Percentiles rank a stretch among this genome's conserved stretches.
phyloP scores from a whole-genome alignment of 2,888 invertebrate species.

The Cephalotes varians region DNA sequence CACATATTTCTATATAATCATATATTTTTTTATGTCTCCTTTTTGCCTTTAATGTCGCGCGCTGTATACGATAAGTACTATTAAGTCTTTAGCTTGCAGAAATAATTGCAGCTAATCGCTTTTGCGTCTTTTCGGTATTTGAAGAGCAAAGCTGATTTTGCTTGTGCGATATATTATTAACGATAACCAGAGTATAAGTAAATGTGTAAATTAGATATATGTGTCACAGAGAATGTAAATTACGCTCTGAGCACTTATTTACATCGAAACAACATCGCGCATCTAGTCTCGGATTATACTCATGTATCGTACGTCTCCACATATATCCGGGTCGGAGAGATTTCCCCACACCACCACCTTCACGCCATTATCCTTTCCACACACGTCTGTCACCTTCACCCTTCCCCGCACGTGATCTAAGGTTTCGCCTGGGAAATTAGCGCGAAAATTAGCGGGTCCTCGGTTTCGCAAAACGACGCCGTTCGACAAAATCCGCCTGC shows the following conservation, averaged over 20 bases:
- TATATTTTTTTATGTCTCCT: no score
- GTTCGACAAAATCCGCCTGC: constrained; percentile 25
- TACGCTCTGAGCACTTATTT: constrained; percentile 32
- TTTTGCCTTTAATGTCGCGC: neutral
- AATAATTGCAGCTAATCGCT: constrained; percentile 26
- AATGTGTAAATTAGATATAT: constrained; percentile 1
- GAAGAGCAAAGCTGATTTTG: neutral
- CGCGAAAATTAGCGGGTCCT: constrained; percentile 42
- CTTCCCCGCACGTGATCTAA: constrained; percentile 21
- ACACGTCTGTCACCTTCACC: constrained; percentile 54
- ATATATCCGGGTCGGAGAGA: constrained; percentile 11
- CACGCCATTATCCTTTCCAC: constrained; percentile 43
- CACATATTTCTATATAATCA: neutral
- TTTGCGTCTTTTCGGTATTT: neutral
- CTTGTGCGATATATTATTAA: neutral
- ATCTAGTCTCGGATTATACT: constrained; percentile 42
- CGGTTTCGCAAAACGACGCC: constrained; percentile 26
- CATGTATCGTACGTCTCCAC: constrained; percentile 22
- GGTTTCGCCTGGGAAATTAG: constrained; percentile 44
- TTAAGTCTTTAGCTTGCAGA: neutral
- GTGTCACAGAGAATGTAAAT: constrained; percentile 19
- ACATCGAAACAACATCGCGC: constrained; percentile 33
- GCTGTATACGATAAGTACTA: neutral
- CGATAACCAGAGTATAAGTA: constrained; percentile 6
- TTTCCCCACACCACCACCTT: neutral